A percentile compares a stretch with the other conserved stretches of the same genome.
Evolutionary conservation across 2,113 vertebrate genomes (phyloP).

Genomic region (Paracanthobrama guichenoti): DNA sequence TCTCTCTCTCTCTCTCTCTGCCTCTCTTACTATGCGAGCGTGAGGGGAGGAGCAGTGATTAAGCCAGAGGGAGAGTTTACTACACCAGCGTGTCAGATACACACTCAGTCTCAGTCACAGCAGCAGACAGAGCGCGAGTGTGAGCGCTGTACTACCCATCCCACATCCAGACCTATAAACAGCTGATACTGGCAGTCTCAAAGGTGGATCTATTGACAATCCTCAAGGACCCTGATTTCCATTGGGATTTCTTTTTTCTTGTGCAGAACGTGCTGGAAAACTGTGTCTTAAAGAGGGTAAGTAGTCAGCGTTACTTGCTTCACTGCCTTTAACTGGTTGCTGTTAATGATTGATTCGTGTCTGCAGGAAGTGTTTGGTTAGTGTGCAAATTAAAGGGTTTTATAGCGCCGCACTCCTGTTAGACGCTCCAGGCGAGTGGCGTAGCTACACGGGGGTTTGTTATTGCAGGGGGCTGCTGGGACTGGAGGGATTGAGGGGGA

Average conservation of each 20-base stretch:
- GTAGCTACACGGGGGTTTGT: constrained; percentile 47
- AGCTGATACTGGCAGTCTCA: neutral
- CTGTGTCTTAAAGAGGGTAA: constrained; percentile 60
- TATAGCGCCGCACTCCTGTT: constrained; percentile 41
- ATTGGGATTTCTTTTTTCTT: constrained; percentile 34
- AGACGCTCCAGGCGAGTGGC: constrained; percentile 6
- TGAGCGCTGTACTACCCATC: neutral
- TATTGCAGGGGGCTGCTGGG: constrained; percentile 51
- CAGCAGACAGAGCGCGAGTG: constrained; percentile 43
- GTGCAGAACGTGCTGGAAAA: constrained; percentile 1
- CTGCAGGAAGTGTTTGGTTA: constrained; percentile 59
- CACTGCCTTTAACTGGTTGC: constrained; percentile 63
- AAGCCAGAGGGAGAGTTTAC: constrained; percentile 61
- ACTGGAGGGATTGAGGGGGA: constrained; percentile 53
- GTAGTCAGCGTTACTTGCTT: constrained; percentile 56
- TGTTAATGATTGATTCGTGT: constrained; percentile 68
- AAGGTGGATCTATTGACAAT: constrained; percentile 36
- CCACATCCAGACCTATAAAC: constrained; percentile 11
- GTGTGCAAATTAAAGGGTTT: constrained; percentile 55
- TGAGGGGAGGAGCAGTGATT: constrained; percentile 63
- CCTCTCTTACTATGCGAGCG: constrained; percentile 43
- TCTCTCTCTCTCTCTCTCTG: constrained; percentile 8
- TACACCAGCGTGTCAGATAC: constrained; percentile 64
- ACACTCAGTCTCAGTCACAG: constrained; percentile 52
- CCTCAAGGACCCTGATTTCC: constrained; percentile 11